These are phyloP conservation scores for Neoarius graeffei DNA, from an alignment of 2,113 vertebrate species.

Conservation along the genomic window DNA sequence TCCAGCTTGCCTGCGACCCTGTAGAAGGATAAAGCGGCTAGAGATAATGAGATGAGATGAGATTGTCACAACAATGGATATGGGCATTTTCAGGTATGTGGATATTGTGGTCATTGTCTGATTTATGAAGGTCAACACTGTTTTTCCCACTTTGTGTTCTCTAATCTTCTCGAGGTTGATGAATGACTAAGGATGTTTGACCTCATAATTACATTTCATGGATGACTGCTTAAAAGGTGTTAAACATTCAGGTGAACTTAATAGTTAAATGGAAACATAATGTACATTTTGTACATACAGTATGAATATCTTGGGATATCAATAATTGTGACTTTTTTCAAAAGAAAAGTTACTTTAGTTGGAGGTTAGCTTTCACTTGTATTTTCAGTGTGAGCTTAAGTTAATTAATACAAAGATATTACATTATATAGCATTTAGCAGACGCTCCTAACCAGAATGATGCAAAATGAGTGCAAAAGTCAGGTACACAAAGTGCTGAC, in stretches of 20 bases:
- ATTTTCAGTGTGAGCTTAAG: not conserved
- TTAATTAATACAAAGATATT: too few species aligned
- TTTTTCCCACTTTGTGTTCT: not conserved
- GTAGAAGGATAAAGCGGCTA: too few species aligned
- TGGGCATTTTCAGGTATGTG: not conserved
- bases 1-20: too few species aligned
- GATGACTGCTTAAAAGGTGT: not conserved
- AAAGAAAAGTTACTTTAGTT: not conserved
- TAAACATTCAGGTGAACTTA: not conserved
- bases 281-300: too few species aligned
- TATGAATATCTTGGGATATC: not conserved
- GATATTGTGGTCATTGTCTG: not conserved
- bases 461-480: too few species aligned
- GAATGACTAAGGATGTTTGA: not conserved
- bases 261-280: too few species aligned
- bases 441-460: too few species aligned
- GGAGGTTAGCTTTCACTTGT: not conserved
- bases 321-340: not conserved
- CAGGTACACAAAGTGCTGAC: too few species aligned
- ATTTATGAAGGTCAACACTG: not conserved
- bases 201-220: not conserved
- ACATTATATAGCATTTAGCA: too few species aligned
- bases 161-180: not conserved
- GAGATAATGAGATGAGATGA: too few species aligned
- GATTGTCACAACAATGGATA: conserved; percentile 1